Base-by-base conservation (phyloP, 2,888 invertebrate species). In the Nomada lathburiana region DNA sequence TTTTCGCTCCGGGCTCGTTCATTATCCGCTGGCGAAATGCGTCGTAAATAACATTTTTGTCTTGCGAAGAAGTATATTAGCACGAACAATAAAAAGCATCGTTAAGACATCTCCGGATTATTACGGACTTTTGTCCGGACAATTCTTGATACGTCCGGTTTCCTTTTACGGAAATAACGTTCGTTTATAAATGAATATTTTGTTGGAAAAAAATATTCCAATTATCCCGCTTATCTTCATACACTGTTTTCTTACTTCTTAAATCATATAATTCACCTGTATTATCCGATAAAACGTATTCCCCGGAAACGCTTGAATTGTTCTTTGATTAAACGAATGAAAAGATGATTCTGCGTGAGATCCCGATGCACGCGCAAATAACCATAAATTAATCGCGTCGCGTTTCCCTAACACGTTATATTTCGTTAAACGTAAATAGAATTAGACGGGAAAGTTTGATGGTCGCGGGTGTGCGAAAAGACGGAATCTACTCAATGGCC, bases 401-500 rank as follows among this genome's bases (percentile, higher is more conserved):
- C 23, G 42, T 42, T 23, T 64, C 20, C 50, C 18, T 73, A 65
- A 73, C 44, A 9, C 23, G 55, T n/a, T n/a, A n/a, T n/a, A n/a
- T n/a, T n/a, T n/a, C n/a, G n/a, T 36, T 29, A 52, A 75, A 69
- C 26, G 55, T 16, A 73, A 26, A 29, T 26, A 18, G 64, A 79
- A 86, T 80, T 86, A 86, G 62, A 60, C 23, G 55, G 67, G 50
- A 36, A 77, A 82, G 70, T 88, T 79, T 71, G 84, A 81, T 67
- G 42, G 36, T 0, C 20, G 72, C 44, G 73, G 83, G 85, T 71
- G 86, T 82, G 86, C 72, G 85, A 83, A 87, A 89, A 82, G 87
- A 70, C 67, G 59, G 53, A 78, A 85, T 87, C 86, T 71, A 81
- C 76, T 76, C 59, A 79, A 83, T 83, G 75, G 80, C 50, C 79